Base-by-base conservation (phyloP, 2,888 invertebrate species). In the Listrodromus nycthemerus region DNA sequence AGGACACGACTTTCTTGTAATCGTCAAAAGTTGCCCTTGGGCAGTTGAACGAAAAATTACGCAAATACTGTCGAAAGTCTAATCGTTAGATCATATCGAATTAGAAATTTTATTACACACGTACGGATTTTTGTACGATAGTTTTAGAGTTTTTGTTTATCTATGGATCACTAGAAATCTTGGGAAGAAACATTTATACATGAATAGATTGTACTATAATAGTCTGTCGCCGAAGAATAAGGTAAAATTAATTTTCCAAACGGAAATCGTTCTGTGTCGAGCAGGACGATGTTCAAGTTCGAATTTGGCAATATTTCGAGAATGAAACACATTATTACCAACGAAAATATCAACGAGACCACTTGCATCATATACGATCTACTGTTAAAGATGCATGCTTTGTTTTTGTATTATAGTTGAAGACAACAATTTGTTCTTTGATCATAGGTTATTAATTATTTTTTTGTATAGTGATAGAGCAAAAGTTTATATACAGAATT, bases 1-100 rank as follows among this genome's bases (percentile, higher is more conserved):
- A 96, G 87, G 97, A 97, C 90, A 96, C 96, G 0, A 95, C 95
- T 69, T 97, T 97, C 91, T 94, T 94, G 89, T 95, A 92, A 92
- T 37, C 13, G 41, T 58, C 55, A 61, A 52, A 67, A 13, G 7
- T 45, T 45, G 41, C 41, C 41, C 41, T 45, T 45, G 13, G 16
- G 41, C 41, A 16, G 16, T 45, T 37, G 13, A 45, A 16, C 41
- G 41, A 16, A 10, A 16, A 16, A 16, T n/a, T 27, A n/a, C 37
- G 21, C 13, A 27, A 52, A 55, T 41, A 73, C 27, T 61, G 24
- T 19, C 50, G 6, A 52, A 52, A 4, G 50, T 19, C 19, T 52
- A 16, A 19, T 48, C 52, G 52, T 13, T 8, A 30, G n/a, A 52
- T 70, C 8, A 30, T 52, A 70, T 50, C 50, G 27, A 50, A 30